Evolutionary conservation across 2,797 vertebrate species (phyloP).

Genomic region (Arctocebus calabarensis): DNA sequence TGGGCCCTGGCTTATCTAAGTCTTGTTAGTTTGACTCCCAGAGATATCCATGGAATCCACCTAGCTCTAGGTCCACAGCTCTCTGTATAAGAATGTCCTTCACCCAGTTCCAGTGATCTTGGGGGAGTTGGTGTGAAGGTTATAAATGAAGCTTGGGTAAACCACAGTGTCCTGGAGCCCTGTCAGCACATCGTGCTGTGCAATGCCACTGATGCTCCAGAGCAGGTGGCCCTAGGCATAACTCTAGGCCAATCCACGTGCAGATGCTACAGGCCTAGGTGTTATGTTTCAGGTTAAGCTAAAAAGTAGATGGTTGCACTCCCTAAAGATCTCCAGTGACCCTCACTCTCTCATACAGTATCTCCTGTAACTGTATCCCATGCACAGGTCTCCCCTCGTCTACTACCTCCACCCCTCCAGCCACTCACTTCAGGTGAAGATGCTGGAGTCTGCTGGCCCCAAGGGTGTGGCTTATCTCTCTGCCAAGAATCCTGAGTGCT

Average conservation of each 20-base stretch:
- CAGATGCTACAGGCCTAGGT: neutral
- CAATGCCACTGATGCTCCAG: neutral
- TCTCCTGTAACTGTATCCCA: neutral
- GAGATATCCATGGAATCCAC: too few relatives aligned
- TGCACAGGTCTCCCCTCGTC: neutral
- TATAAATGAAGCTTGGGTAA: neutral
- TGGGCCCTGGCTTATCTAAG: neutral
- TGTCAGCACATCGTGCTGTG: neutral
- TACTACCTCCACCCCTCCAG: neutral
- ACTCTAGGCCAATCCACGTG: neutral
- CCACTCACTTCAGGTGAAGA: neutral
- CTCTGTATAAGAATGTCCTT: neutral
- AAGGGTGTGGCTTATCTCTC: neutral
- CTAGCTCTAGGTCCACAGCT: neutral
- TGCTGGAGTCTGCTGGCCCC: neutral
- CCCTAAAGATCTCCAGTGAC: neutral
- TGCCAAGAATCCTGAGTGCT: neutral
- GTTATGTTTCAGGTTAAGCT: neutral
- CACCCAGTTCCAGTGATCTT: neutral
- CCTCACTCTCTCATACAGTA: neutral
- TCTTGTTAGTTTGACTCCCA: neutral
- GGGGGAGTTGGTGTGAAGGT: neutral
- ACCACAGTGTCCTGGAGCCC: neutral
- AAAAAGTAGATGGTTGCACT: neutral
- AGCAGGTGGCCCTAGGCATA: neutral